Evolutionary conservation across 2,113 vertebrate species (phyloP).

Genomic region (Perca flavescens): DNA sequence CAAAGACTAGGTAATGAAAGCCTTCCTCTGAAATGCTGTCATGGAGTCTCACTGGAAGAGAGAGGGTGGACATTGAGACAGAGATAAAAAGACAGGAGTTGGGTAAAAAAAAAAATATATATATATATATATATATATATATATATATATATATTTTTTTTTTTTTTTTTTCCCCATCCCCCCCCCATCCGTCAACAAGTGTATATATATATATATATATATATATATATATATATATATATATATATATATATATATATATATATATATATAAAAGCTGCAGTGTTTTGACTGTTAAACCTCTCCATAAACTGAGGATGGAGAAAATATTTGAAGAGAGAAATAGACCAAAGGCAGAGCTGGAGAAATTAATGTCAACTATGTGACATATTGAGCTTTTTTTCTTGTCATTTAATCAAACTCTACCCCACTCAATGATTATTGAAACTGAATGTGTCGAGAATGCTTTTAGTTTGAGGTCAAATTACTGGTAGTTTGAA

Average conservation of each 20-base stretch:
- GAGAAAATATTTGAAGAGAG: not conserved
- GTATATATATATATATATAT: too few species aligned
- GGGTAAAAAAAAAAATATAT: not conserved
- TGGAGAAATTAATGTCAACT: slow-evolving; percentile 22
- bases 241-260: too few species aligned
- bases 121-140: too few species aligned
- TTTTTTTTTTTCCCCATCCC: too few species aligned
- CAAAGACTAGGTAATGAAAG: slow-evolving; percentile 84
- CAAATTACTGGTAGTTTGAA: not conserved
- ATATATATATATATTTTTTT: too few species aligned
- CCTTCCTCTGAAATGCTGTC: slow-evolving; percentile 84
- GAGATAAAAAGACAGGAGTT: not conserved
- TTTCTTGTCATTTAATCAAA: slow-evolving; percentile 34
- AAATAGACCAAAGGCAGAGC: slow-evolving; percentile 2
- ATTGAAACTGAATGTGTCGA: not conserved
- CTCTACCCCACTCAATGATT: not conserved
- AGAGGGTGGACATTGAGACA: slow-evolving; percentile 33
- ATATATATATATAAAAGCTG: not conserved
- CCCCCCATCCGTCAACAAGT: too few species aligned
- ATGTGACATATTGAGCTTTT: slow-evolving; percentile 5
- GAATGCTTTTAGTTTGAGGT: not conserved
- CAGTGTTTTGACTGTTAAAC: not conserved
- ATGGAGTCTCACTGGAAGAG: slow-evolving; percentile 80
- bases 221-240: too few species aligned
- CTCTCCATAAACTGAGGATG: not conserved